These are phyloP conservation scores for Plebejus anna DNA, from an alignment of 2,888 invertebrate species.

Conservation along the genomic window DNA sequence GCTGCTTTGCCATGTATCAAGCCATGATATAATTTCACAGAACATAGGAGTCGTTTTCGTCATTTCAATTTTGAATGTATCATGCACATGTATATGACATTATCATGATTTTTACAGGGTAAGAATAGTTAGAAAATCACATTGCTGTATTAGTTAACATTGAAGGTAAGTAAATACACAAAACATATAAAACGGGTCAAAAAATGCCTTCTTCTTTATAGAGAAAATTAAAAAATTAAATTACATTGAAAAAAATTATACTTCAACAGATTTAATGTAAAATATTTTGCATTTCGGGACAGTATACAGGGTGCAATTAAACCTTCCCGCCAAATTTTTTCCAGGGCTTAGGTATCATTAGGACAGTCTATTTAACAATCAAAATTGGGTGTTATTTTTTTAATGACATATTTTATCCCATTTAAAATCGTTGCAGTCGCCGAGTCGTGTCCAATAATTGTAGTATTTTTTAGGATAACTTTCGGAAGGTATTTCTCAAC, in stretches of 20 bases:
- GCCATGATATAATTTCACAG: background rate
- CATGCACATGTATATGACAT: slow-evolving; percentile 16
- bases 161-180: slow-evolving; percentile 20
- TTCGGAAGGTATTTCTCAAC: too few relatives aligned
- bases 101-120: slow-evolving; percentile 56
- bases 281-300: background rate
- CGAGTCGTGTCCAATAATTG: too few relatives aligned
- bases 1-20: background rate
- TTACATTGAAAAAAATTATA: background rate
- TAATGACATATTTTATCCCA: too few relatives aligned
- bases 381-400: too few relatives aligned
- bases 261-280: background rate
- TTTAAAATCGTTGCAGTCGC: too few relatives aligned
- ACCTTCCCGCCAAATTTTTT: too few relatives aligned
- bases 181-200: background rate
- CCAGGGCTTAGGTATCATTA: too few relatives aligned
- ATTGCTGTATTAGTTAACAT: slow-evolving; percentile 67
- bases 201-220: too few relatives aligned
- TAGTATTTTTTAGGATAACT: too few relatives aligned
- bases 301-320: too few relatives aligned
- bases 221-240: too few relatives aligned
- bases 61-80: background rate
- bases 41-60: background rate
- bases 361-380: too few relatives aligned
- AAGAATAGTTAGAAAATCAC: slow-evolving; percentile 70